Base-by-base conservation (phyloP, 2,797 vertebrate species). In the Decapterus maruadsi region DNA sequence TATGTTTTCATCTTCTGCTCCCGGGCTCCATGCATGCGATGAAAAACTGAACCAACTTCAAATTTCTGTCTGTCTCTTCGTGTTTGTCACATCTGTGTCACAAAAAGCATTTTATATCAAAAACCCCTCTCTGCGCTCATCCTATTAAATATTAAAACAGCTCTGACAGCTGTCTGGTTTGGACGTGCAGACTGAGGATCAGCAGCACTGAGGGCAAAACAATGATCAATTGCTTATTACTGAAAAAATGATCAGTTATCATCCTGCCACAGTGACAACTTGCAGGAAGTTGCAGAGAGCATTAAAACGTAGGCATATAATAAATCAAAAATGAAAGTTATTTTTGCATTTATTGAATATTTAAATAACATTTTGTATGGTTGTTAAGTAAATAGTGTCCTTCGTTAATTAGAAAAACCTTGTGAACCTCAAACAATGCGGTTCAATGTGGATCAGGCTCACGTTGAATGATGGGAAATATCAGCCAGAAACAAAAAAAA, bases 151-250 rank as follows among this genome's bases (percentile, higher is more conserved):
- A 48, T 48, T 43, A 1, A 31, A 11, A 42, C 1, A 45, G 45
- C 34, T 60, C 10, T 48, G 38, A 36, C 46, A 42, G 48, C 34
- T 63, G 60, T 48, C 60, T 56, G 16, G 51, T 56, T 55, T 54
- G 48, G 36, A 54, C 20, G 8, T 26, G 36, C 12, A 60, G 43
- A 31, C 45, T 50, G 19, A 2, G 20, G 17, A 34, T 17, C 19
- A 36, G 42, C 4, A 13, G 10, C 45, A 48, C 16, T 48, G 19
- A 6, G 2, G 7, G 2, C 17, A 46, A 13, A 42, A 14, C 42
- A 42, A 42, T 42, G 42, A 43, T 43, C 42, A 43, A 4, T 48
- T 48, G 19, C 17, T 48, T 48, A 48, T 48, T 48, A 48, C 19
- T 7, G 14, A 46, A 46, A 17, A 17, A 16, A 46, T 17, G 14